phyloP scores from a whole-genome alignment of 2,113 vertebrate genomes.

The Trematocara stigmaticum region DNA sequence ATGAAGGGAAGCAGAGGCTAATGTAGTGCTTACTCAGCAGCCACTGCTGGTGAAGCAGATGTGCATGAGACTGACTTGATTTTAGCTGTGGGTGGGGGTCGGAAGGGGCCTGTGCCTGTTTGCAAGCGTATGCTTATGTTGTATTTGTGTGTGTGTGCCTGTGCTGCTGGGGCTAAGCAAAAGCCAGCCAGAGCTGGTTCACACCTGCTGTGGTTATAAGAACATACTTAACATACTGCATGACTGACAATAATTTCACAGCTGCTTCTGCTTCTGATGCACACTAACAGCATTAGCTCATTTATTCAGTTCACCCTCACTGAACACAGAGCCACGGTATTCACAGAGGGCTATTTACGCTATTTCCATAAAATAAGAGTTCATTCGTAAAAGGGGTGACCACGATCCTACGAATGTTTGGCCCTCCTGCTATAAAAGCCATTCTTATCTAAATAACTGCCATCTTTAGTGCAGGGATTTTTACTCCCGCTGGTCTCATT shows the following conservation, averaged over 20 bases:
- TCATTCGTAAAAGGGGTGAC: background rate
- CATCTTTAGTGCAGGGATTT: slow-evolving; percentile 11
- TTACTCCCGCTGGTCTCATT: background rate
- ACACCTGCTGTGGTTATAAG: slow-evolving; percentile 64
- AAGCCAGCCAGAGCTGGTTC: slow-evolving; percentile 47
- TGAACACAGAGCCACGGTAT: background rate
- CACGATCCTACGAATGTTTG: background rate
- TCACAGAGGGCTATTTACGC: background rate
- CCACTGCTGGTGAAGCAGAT: slow-evolving; percentile 54
- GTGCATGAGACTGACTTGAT: slow-evolving; percentile 43
- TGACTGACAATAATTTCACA: slow-evolving; percentile 45
- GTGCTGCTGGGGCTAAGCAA: background rate
- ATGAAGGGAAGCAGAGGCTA: slow-evolving; percentile 46
- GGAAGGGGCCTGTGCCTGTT: background rate
- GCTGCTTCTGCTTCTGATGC: slow-evolving; percentile 46
- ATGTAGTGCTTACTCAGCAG: slow-evolving; percentile 54
- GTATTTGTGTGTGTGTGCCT: background rate
- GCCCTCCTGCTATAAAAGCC: background rate
- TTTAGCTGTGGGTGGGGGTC: background rate
- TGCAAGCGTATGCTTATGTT: background rate
- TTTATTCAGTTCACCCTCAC: background rate
- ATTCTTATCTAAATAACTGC: slow-evolving; percentile 4
- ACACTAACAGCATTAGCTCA: background rate
- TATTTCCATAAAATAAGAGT: background rate
- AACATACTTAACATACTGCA: slow-evolving; percentile 51